Evolutionary conservation across 1,140 invertebrate genomes (phyloP).

Genomic region (Anadara kagoshimensis): DNA sequence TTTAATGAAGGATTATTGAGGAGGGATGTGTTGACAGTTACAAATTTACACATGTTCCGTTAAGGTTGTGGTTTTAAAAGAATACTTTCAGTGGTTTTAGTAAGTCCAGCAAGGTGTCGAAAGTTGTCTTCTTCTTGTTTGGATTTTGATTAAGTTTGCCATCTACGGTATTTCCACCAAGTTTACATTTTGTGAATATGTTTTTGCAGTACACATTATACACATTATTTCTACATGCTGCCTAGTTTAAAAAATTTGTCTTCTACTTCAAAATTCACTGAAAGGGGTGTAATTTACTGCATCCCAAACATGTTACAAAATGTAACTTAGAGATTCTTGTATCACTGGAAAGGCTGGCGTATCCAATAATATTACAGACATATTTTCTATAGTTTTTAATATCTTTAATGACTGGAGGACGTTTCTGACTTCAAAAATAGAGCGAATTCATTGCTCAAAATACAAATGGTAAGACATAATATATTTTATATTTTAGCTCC

Average conservation of each 20-base stretch:
- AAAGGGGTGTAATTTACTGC: no score
- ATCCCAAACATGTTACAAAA: no score
- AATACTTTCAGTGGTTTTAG: not conserved
- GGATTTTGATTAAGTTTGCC: no score
- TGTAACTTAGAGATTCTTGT: not conserved
- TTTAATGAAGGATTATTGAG: not conserved
- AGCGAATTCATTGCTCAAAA: not conserved
- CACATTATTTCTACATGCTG: no score
- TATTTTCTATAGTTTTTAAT: not conserved
- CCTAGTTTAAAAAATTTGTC: no score
- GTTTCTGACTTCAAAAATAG: not conserved
- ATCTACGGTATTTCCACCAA: no score
- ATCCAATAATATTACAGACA: not conserved
- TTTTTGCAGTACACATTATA: no score
- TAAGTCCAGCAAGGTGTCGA: no score
- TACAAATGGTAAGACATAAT: not conserved
- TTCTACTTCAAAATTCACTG: no score
- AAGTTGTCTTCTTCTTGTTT: no score
- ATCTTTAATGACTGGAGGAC: not conserved
- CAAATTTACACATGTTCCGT: not conserved
- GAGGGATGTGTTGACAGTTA: not conserved
- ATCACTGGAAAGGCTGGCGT: not conserved
- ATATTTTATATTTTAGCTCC: constrained; percentile 65
- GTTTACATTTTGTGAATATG: no score
- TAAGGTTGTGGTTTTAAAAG: not conserved